Evolutionary conservation across 2,797 vertebrate genomes (phyloP).

Genomic region (Manis pentadactyla): DNA sequence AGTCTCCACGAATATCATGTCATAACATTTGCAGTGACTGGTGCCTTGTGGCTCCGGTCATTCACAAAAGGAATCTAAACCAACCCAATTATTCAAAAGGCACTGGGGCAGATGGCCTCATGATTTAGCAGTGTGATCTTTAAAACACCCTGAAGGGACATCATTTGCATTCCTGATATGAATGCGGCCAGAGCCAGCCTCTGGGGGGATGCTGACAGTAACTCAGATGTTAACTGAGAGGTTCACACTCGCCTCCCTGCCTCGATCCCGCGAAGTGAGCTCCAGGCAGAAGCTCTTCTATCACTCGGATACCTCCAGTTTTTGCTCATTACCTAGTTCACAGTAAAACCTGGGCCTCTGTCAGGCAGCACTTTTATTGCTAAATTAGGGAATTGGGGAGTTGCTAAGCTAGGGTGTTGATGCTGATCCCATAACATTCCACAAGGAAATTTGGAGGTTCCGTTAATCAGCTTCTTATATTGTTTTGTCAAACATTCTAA

Average conservation of each 20-base stretch:
- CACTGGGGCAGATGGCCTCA: background rate
- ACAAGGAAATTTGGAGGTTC: background rate
- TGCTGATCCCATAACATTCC: too few relatives aligned
- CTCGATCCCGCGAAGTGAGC: background rate
- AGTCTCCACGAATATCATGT: background rate
- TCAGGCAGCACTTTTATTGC: too few relatives aligned
- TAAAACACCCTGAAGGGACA: constrained; percentile 4
- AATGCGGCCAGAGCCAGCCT: background rate
- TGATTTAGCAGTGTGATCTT: constrained; percentile 61
- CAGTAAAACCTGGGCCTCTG: background rate
- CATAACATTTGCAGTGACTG: background rate
- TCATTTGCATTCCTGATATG: constrained; percentile 34
- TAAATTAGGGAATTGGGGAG: background rate
- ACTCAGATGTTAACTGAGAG: background rate
- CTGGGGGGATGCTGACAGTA: accelerated
- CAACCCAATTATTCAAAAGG: constrained; percentile 27
- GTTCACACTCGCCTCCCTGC: background rate
- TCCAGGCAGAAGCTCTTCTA: background rate
- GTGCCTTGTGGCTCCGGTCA: background rate
- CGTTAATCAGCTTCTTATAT: background rate
- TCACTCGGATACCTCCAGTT: background rate
- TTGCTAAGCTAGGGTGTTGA: background rate
- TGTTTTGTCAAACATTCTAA: background rate
- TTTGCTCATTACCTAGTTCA: background rate
- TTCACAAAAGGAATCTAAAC: constrained; percentile 40